Evolutionary conservation across 2,888 invertebrate genomes (phyloP).

Genomic region (Protodeltote pygarga): DNA sequence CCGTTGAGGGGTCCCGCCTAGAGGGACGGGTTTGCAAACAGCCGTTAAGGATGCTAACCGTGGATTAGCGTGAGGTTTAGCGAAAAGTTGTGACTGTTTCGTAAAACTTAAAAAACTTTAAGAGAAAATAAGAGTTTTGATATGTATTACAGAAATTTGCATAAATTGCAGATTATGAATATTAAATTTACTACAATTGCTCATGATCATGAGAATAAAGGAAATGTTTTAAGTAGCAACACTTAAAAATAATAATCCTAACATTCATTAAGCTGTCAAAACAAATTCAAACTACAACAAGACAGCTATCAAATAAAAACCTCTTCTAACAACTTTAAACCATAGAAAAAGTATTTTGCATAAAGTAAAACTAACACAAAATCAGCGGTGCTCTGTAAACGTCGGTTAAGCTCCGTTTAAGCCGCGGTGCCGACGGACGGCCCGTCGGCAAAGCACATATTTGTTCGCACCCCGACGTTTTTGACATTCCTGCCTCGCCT

Average conservation of each 20-base stretch:
- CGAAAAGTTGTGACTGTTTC: no score
- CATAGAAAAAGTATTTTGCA: slow-evolving; percentile 1
- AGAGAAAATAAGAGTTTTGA: no score
- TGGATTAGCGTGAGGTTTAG: slow-evolving; percentile 1
- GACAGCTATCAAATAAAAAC: background rate
- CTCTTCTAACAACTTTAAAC: background rate
- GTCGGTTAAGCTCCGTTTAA: slow-evolving; percentile 41
- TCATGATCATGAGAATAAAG: no score
- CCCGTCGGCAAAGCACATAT: slow-evolving; percentile 78
- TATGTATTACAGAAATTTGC: no score
- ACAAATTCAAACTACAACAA: background rate
- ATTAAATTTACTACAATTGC: no score
- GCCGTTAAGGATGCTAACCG: slow-evolving; percentile 21
- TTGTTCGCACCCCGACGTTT: slow-evolving; percentile 82
- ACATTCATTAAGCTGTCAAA: no score
- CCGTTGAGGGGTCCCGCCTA: slow-evolving; percentile 56
- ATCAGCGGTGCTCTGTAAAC: slow-evolving; percentile 32
- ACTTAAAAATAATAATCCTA: no score
- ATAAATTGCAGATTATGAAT: no score
- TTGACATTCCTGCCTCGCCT: slow-evolving; percentile 79
- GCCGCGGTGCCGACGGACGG: slow-evolving; percentile 49
- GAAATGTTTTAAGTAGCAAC: no score
- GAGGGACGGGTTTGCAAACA: slow-evolving; percentile 36
- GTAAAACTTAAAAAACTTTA: no score
- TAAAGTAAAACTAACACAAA: slow-evolving; percentile 22